These are phyloP conservation scores for Neosilurus mollespiculum DNA, from an alignment of 2,797 vertebrate genomes.

Conservation along the genomic window DNA sequence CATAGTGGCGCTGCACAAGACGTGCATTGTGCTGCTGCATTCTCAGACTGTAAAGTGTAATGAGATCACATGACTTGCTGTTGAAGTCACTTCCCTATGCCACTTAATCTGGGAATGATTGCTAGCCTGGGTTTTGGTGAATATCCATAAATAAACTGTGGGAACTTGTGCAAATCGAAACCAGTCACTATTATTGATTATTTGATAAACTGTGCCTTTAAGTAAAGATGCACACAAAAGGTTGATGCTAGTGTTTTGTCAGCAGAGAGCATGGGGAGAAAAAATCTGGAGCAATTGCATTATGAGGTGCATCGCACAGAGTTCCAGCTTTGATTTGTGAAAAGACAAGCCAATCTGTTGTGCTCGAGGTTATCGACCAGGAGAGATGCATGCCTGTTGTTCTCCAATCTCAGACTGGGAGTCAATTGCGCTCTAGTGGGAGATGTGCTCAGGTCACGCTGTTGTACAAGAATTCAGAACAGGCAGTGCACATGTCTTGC, in stretches of 20 bases:
- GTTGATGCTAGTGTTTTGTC: background rate
- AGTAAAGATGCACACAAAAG: conserved; percentile 11
- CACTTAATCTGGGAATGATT: background rate
- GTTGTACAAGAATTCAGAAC: conserved; percentile 28
- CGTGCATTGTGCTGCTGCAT: background rate
- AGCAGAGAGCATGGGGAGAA: background rate
- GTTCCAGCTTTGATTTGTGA: background rate
- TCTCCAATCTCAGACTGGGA: conserved; percentile 37
- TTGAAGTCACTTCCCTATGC: background rate
- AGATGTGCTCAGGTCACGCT: conserved; percentile 35
- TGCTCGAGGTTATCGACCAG: conserved; percentile 46
- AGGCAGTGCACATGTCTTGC: background rate
- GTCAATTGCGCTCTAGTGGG: conserved; percentile 26
- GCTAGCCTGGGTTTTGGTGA: background rate
- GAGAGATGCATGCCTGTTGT: conserved; percentile 42
- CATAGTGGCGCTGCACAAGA: background rate
- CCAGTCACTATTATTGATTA: conserved; percentile 26
- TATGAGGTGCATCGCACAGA: conserved; percentile 13
- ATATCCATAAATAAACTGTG: conserved; percentile 18
- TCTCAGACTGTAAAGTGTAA: conserved; percentile 3
- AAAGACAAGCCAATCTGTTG: conserved; percentile 34
- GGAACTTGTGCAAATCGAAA: conserved; percentile 23
- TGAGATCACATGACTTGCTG: conserved; percentile 56
- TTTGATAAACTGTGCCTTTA: conserved; percentile 34
- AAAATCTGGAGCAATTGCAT: conserved; percentile 1